These are phyloP conservation scores for Archips xylosteana DNA, from an alignment of 2,888 invertebrate genomes.

Conservation along the genomic window DNA sequence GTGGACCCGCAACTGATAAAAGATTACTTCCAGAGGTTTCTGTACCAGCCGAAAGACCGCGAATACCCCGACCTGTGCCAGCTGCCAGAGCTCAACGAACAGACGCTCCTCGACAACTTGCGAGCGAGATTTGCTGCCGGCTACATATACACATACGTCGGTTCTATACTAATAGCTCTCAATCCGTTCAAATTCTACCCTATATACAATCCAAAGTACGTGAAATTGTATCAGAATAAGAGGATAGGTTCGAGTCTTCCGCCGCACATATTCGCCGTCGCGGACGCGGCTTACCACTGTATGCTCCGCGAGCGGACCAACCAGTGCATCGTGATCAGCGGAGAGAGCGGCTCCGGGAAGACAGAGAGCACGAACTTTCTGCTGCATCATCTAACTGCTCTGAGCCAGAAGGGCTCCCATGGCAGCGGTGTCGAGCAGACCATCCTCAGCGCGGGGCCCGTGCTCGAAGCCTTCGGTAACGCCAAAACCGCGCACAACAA, in stretches of 20 bases:
- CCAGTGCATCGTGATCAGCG: slow-evolving; percentile 97
- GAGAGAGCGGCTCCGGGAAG: slow-evolving; percentile 98
- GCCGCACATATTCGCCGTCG: slow-evolving; percentile 98
- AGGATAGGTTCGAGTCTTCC: slow-evolving; percentile 96
- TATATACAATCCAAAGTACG: slow-evolving; percentile 99
- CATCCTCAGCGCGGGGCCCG: slow-evolving; percentile 97
- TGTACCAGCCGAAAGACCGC: slow-evolving; percentile 96
- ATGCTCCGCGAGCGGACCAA: slow-evolving; percentile 96
- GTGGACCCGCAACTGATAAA: slow-evolving; percentile 96
- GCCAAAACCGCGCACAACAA: slow-evolving; percentile 99
- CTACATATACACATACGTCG: slow-evolving; percentile 98
- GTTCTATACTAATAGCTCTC: slow-evolving; percentile 97
- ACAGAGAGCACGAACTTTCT: slow-evolving; percentile 98
- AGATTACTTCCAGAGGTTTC: slow-evolving; percentile 95
- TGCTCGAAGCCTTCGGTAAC: slow-evolving; percentile 99
- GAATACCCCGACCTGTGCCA: slow-evolving; percentile 98
- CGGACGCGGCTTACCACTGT: slow-evolving; percentile 96
- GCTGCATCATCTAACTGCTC: slow-evolving; percentile 96
- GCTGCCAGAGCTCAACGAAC: slow-evolving; percentile 97
- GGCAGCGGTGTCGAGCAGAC: slow-evolving; percentile 99
- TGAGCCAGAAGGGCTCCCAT: slow-evolving; percentile 97
- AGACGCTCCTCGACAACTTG: slow-evolving; percentile 96
- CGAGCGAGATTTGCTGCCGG: slow-evolving; percentile 95
- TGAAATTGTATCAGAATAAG: slow-evolving; percentile 97
- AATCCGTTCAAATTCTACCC: slow-evolving; percentile 98